Conservation (phyloP, 2,113 vertebrate species). For the Megalops atlanticus region DNA sequence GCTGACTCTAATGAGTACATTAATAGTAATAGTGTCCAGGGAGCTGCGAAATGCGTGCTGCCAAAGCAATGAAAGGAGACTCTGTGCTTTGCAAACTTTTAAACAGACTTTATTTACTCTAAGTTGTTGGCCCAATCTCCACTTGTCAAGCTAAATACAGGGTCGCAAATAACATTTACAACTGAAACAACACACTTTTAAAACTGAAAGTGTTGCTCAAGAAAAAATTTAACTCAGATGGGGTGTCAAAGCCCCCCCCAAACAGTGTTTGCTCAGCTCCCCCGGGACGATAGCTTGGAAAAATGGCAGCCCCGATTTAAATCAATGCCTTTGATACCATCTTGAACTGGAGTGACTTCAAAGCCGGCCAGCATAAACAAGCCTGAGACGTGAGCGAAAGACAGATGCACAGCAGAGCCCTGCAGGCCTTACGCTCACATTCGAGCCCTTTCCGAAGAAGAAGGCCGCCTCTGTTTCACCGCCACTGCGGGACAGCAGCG, state of each 20-base stretch:
- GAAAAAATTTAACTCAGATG: not conserved
- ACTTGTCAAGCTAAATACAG: conserved; percentile 44
- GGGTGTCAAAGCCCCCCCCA: not conserved
- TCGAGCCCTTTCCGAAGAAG: conserved; percentile 53
- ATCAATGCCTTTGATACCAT: conserved; percentile 54
- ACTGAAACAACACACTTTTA: conserved; percentile 32
- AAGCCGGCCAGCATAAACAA: conserved; percentile 56
- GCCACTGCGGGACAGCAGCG: conserved; percentile 60
- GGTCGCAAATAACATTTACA: conserved; percentile 32
- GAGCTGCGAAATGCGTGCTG: conserved; percentile 56
- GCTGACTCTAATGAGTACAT: conserved; percentile 59
- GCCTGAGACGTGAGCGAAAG: conserved; percentile 51
- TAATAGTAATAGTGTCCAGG: conserved; percentile 52
- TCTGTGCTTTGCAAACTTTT: conserved; percentile 51
- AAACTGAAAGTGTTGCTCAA: conserved; percentile 25
- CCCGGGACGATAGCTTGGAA: conserved; percentile 20
- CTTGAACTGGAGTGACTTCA: conserved; percentile 56
- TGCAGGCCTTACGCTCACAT: conserved; percentile 44
- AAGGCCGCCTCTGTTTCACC: conserved; percentile 49
- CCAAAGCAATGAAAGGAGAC: conserved; percentile 52
- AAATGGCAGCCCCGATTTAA: conserved; percentile 41
- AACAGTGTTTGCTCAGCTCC: not conserved
- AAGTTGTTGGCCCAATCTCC: conserved; percentile 50
- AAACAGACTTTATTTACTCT: conserved; percentile 46
- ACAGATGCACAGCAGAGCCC: conserved; percentile 51